These are phyloP conservation scores for Batillaria attramentaria DNA, from an alignment of 1,140 invertebrate genomes.

Conservation along the genomic window DNA sequence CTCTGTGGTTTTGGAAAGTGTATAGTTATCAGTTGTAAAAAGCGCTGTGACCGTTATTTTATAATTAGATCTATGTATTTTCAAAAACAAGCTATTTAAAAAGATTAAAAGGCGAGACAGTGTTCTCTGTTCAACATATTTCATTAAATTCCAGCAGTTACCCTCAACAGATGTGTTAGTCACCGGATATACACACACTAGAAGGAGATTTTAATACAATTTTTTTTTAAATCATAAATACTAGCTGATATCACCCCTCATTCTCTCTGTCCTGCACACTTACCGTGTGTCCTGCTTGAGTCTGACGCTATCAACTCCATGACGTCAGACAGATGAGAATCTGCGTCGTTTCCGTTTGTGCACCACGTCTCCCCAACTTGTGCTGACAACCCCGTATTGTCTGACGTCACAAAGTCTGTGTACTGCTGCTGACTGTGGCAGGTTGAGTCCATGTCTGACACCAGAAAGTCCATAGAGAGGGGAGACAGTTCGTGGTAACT, in stretches of 20 bases:
- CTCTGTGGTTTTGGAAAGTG: no score
- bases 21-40: no score
- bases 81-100: no score
- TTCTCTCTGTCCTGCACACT: background rate
- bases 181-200: background rate
- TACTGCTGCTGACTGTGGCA: background rate
- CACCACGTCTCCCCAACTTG: background rate
- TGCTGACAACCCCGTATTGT: background rate
- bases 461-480: background rate
- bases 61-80: no score
- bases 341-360: constrained; percentile 8
- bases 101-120: no score
- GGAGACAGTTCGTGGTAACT: constrained; percentile 9
- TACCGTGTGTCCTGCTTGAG: background rate
- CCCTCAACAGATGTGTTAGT: no score
- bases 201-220: background rate
- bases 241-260: background rate
- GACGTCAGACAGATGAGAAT: constrained; percentile 22
- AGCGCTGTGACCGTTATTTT: no score
- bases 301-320: constrained; percentile 24
- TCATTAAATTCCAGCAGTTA: no score
- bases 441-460: background rate
- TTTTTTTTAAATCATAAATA: background rate
- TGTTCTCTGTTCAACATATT: no score
- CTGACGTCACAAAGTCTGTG: background rate